A percentile compares a stretch with the other conserved stretches of the same genome.
Conservation (phyloP, 2,888 invertebrate genomes). For the Melinopterus prodromus region DNA sequence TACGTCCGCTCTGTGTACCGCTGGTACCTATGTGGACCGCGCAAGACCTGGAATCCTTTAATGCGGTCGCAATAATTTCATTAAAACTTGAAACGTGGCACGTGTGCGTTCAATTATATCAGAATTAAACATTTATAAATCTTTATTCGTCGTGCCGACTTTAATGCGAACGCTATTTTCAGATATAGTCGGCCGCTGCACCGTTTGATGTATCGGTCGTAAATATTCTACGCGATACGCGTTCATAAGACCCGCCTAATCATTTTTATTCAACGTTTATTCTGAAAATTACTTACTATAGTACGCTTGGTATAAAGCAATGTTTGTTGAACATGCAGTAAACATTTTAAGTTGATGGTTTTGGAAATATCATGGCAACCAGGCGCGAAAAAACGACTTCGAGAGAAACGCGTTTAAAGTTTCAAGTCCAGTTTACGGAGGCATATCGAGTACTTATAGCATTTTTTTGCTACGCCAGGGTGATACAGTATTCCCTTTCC, state of each 20-base stretch:
- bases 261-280: neutral
- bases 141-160: conserved; percentile 49
- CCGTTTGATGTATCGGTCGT: conserved; percentile 23
- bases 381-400: no score
- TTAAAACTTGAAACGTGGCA: conserved; percentile 58
- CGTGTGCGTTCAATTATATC: conserved; percentile 57
- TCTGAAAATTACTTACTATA: neutral
- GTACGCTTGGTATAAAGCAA: no score
- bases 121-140: conserved; percentile 58
- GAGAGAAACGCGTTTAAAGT: no score
- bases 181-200: conserved; percentile 17
- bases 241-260: neutral
- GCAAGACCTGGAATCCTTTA: conserved; percentile 56
- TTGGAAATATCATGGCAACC: no score
- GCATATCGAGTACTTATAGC: no score
- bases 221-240: neutral
- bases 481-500: no score
- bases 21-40: conserved; percentile 1
- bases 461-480: no score
- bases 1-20: conserved; percentile 47
- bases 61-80: conserved; percentile 58
- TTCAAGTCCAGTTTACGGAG: no score
- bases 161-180: conserved; percentile 31
- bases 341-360: no score
- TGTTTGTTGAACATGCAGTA: no score